Percentiles rank a stretch among this genome's conserved stretches.
Conservation (phyloP, 2,797 vertebrate genomes). For the Odontamblyopus rebecca region DNA sequence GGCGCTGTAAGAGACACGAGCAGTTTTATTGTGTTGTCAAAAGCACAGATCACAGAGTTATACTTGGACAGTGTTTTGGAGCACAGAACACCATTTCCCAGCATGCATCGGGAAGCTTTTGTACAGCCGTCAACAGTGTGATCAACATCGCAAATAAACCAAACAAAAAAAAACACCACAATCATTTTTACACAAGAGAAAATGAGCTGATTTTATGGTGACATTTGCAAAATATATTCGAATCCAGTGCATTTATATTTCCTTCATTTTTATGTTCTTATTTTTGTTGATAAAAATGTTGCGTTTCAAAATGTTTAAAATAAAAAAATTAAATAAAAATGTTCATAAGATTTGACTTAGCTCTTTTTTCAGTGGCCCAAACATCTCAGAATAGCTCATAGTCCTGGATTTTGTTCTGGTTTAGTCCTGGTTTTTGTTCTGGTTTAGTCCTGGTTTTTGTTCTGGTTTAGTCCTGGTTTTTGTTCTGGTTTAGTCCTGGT, state of each 20-base stretch:
- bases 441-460: too few relatives aligned
- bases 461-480: too few relatives aligned
- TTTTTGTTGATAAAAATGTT: too few relatives aligned
- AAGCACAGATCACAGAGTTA: slow-evolving; percentile 59
- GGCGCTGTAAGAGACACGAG: slow-evolving; percentile 37
- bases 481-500: too few relatives aligned
- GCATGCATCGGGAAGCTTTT: slow-evolving; percentile 66
- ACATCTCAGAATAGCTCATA: too few relatives aligned
- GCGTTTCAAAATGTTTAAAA: too few relatives aligned
- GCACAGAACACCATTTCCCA: slow-evolving; percentile 35
- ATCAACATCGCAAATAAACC: not conserved
- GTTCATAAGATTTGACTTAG: too few relatives aligned
- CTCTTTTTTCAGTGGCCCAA: too few relatives aligned
- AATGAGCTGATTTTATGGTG: slow-evolving; percentile 24
- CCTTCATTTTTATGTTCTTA: not conserved
- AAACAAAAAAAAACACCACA: slow-evolving; percentile 13
- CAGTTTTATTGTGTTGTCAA: slow-evolving; percentile 67
- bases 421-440: too few relatives aligned
- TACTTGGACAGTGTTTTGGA: slow-evolving; percentile 37
- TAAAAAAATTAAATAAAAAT: too few relatives aligned
- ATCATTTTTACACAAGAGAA: slow-evolving; percentile 24
- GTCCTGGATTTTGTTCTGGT: too few relatives aligned
- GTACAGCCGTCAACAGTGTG: slow-evolving; percentile 65
- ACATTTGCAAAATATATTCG: not conserved
- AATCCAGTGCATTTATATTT: not conserved